Conservation (phyloP, 1,140 invertebrate species). For the Acromyrmex echinatior region DNA sequence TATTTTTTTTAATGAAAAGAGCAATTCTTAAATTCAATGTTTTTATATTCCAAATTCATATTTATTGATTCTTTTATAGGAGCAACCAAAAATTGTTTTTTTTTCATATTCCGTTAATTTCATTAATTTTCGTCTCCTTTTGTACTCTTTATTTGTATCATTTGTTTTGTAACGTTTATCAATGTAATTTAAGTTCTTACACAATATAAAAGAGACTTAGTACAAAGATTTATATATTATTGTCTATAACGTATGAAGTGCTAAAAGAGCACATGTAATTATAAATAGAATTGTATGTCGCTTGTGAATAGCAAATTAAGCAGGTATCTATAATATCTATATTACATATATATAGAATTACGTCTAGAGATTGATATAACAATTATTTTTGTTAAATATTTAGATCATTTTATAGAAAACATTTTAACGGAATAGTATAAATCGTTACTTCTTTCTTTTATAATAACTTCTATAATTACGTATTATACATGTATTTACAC, state of each 20-base stretch:
- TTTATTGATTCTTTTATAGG: slow-evolving; percentile 52
- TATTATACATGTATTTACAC: neutral
- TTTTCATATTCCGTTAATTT: slow-evolving; percentile 20
- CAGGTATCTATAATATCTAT: slow-evolving; percentile 19
- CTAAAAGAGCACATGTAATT: slow-evolving; percentile 26
- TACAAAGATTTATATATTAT: slow-evolving; percentile 49
- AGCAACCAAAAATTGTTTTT: slow-evolving; percentile 26
- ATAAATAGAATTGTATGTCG: slow-evolving; percentile 44
- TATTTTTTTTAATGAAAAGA: neutral
- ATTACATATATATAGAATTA: slow-evolving; percentile 15
- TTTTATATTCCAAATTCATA: slow-evolving; percentile 32
- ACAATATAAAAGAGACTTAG: slow-evolving; percentile 22
- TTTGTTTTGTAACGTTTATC: slow-evolving; percentile 12
- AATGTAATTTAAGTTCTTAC: slow-evolving; percentile 44
- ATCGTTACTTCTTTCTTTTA: neutral
- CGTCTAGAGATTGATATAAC: slow-evolving; percentile 24
- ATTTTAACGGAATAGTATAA: slow-evolving; percentile 39
- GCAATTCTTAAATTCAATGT: neutral
- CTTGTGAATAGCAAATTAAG: slow-evolving; percentile 24
- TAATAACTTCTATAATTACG: slow-evolving; percentile 1
- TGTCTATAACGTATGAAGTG: slow-evolving; percentile 42
- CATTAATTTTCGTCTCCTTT: slow-evolving; percentile 9
- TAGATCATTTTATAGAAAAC: slow-evolving; percentile 45
- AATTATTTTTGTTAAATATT: slow-evolving; percentile 53
- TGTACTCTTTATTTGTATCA: slow-evolving; percentile 3